Evolutionary conservation across 2,113 vertebrate species (phyloP).

Genomic region (Nyctibius bracteatus): DNA sequence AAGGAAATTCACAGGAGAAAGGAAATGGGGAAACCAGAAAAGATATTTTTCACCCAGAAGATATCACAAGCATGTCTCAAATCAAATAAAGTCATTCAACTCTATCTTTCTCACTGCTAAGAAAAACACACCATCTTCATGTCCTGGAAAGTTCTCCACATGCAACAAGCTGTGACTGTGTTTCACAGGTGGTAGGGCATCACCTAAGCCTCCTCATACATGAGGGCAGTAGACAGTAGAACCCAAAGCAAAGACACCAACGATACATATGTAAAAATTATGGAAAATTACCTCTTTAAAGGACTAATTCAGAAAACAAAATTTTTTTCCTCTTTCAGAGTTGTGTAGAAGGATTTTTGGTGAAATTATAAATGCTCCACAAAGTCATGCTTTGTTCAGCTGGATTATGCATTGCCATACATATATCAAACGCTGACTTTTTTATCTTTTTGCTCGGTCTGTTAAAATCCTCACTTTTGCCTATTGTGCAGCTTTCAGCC

Average conservation of each 20-base stretch:
- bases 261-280: fast-evolving
- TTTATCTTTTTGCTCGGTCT: background rate
- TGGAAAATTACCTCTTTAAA: background rate
- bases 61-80: background rate
- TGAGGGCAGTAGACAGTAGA: background rate
- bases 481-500: background rate
- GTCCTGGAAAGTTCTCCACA: background rate
- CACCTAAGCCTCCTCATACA: too few species aligned
- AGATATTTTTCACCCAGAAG: background rate
- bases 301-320: background rate
- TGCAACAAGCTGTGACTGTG: background rate
- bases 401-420: background rate
- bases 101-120: background rate
- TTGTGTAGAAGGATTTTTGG: background rate
- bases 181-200: background rate
- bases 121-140: fast-evolving
- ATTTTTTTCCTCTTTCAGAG: background rate
- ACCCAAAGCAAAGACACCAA: background rate
- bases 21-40: background rate
- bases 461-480: background rate
- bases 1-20: background rate
- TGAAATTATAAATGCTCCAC: background rate
- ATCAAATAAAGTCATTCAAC: background rate
- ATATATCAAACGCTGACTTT: background rate
- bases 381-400: background rate